These are phyloP conservation scores for Luscinia luscinia DNA, from an alignment of 2,797 vertebrate species.

Conservation along the genomic window DNA sequence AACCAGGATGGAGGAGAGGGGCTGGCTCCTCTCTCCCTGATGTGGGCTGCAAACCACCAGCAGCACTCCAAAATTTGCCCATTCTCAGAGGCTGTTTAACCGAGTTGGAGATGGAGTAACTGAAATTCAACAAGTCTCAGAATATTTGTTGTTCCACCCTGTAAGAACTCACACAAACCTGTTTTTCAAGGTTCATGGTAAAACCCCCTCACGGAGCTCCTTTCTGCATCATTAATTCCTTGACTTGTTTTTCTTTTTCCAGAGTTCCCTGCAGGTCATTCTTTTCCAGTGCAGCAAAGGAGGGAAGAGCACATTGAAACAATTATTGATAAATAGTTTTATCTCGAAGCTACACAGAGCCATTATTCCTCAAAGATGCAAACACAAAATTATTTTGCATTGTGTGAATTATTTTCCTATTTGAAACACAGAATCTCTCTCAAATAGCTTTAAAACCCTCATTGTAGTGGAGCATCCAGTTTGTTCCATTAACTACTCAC, in stretches of 20 bases:
- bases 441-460: conserved; percentile 79
- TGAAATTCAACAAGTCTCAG: not conserved
- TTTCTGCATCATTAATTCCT: not conserved
- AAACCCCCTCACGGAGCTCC: not conserved
- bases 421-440: conserved; percentile 79
- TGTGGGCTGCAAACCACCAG: not conserved
- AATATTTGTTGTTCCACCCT: not conserved
- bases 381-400: conserved; percentile 62
- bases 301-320: conserved; percentile 13
- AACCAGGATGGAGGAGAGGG: not conserved
- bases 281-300: not conserved
- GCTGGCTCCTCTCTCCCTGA: not conserved
- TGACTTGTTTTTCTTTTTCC: conserved; percentile 23
- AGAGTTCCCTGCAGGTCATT: not conserved
- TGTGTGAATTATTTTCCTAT: conserved; percentile 79
- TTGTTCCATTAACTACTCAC: conserved; percentile 83
- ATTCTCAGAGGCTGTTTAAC: not conserved
- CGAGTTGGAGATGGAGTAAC: not conserved
- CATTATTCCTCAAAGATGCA: conserved; percentile 6
- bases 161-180: not conserved
- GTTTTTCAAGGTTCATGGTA: not conserved
- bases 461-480: conserved; percentile 77
- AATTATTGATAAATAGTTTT: conserved; percentile 29
- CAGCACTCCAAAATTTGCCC: not conserved
- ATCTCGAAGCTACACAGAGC: conserved; percentile 25